These are phyloP conservation scores for Eubasilissa regina DNA, from an alignment of 1,140 invertebrate species.

Conservation along the genomic window DNA sequence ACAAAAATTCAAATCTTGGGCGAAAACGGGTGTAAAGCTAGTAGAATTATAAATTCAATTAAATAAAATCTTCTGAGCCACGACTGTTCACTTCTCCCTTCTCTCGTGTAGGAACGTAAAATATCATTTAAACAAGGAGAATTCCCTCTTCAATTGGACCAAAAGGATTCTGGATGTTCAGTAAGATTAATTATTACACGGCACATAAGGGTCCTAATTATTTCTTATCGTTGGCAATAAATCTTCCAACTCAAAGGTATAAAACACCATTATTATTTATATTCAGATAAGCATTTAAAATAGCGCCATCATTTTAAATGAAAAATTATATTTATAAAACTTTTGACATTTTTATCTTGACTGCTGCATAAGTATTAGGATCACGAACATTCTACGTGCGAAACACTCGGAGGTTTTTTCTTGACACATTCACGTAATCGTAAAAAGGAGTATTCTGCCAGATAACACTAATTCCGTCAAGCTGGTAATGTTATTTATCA, in stretches of 20 bases:
- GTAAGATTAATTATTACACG: conserved; percentile 19
- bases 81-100: background rate
- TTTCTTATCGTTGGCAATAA: conserved; percentile 33
- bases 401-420: background rate
- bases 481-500: too few relatives aligned
- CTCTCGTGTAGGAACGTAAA: background rate
- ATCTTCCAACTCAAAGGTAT: conserved; percentile 20
- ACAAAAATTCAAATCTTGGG: too few relatives aligned
- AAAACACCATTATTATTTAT: conserved; percentile 21
- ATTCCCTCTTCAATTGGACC: conserved; percentile 15
- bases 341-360: conserved; percentile 21
- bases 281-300: background rate
- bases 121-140: conserved; percentile 5
- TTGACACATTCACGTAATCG: too few relatives aligned
- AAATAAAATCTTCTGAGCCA: background rate
- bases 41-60: background rate
- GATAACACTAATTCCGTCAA: too few relatives aligned
- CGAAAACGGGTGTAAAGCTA: too few relatives aligned
- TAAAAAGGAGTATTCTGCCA: too few relatives aligned
- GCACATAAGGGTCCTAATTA: conserved; percentile 32
- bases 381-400: conserved; percentile 12
- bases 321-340: conserved; percentile 17
- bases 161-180: background rate
- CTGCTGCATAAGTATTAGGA: background rate
- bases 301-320: background rate